phyloP scores from a whole-genome alignment of 2,113 vertebrate species.

The Myocastor coypus region DNA sequence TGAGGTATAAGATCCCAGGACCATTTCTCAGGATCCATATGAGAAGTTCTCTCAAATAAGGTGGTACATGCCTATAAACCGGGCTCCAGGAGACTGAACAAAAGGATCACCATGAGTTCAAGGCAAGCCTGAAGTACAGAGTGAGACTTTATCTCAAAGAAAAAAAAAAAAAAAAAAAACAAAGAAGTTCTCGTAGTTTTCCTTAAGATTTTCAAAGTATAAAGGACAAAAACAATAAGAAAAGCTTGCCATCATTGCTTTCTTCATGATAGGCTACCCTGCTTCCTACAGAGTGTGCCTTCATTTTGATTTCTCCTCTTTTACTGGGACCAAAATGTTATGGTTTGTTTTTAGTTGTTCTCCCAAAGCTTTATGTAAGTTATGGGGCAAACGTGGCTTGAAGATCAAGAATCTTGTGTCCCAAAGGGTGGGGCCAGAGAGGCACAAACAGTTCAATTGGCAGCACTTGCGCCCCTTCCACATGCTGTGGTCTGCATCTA shows the following conservation, averaged over 20 bases:
- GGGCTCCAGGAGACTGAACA: background rate
- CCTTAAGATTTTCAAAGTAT: background rate
- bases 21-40: background rate
- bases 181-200: background rate
- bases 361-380: too few species aligned
- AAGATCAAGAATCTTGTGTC: too few species aligned
- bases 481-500: too few species aligned
- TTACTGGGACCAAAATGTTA: background rate
- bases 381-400: too few species aligned
- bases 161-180: too few species aligned
- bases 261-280: background rate
- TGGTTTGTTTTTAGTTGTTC: too few species aligned
- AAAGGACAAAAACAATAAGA: background rate
- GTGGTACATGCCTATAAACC: background rate
- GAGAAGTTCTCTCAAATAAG: background rate
- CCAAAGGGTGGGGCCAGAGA: too few species aligned
- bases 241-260: background rate
- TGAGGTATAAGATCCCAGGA: background rate
- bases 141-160: background rate
- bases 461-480: too few species aligned
- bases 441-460: too few species aligned
- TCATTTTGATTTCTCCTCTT: background rate
- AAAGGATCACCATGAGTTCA: background rate
- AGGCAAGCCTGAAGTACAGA: background rate
- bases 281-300: background rate